Evolutionary conservation across 2,113 vertebrate species (phyloP).

Genomic region (Pollimyrus isidori): DNA sequence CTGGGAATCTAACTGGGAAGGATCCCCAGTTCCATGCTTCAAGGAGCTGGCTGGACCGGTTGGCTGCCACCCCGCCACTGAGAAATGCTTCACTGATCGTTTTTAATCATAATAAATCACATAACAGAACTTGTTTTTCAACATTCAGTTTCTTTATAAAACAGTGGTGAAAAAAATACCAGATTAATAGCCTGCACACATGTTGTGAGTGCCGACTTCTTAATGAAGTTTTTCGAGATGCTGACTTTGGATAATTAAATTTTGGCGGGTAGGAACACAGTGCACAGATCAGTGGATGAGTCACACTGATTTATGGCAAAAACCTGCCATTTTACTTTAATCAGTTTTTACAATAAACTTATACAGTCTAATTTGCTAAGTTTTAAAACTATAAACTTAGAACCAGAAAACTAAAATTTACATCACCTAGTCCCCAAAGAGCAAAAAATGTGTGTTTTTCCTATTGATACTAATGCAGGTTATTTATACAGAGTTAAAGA

Average conservation of each 20-base stretch:
- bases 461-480: neutral
- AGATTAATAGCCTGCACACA: slow-evolving; percentile 14
- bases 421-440: neutral
- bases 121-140: slow-evolving; percentile 1
- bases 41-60: neutral
- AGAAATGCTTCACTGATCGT: neutral
- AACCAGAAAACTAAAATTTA: neutral
- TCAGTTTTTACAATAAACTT: neutral
- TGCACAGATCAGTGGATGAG: slow-evolving; percentile 25
- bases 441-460: neutral
- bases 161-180: neutral
- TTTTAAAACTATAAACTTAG: neutral
- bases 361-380: neutral
- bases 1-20: neutral
- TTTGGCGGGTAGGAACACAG: neutral
- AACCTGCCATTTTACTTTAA: slow-evolving; percentile 12
- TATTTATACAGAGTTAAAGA: neutral
- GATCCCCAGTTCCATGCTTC: neutral
- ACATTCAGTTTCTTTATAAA: neutral
- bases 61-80: neutral
- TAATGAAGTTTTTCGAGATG: slow-evolving; percentile 24
- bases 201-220: slow-evolving; percentile 6
- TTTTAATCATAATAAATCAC: slow-evolving; percentile 5
- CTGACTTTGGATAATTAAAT: slow-evolving; percentile 28
- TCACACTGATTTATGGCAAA: slow-evolving; percentile 26